These are phyloP conservation scores for Chunga burmeisteri DNA, from an alignment of 2,113 vertebrate species.

Conservation along the genomic window DNA sequence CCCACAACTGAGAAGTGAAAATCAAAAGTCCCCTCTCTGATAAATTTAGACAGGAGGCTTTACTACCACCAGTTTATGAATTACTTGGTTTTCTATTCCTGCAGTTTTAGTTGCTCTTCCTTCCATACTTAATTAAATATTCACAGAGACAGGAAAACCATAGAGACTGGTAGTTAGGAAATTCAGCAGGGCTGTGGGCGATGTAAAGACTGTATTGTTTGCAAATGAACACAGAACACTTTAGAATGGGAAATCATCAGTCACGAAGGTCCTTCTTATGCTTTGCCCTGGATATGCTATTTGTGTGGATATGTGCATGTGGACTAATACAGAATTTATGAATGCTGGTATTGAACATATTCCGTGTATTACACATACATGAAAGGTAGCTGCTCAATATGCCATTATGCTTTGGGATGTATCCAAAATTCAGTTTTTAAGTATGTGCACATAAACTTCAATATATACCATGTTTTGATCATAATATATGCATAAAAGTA, in stretches of 20 bases:
- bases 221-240: neutral
- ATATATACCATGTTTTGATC: neutral
- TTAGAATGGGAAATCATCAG: neutral
- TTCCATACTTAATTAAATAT: neutral
- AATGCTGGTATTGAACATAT: neutral
- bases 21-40: neutral
- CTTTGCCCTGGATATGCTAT: neutral
- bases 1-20: neutral
- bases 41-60: neutral
- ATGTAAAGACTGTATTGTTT: neutral
- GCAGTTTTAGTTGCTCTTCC: neutral
- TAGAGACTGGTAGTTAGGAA: neutral
- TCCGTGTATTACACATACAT: neutral
- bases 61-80: neutral
- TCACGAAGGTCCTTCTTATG: neutral
- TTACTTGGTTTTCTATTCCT: neutral
- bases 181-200: neutral
- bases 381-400: neutral
- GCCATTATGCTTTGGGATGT: neutral
- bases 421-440: neutral
- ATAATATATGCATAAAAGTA: neutral
- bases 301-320: fast-evolving
- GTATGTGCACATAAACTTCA: neutral
- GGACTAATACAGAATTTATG: neutral
- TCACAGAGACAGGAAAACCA: neutral